Percentiles rank a stretch among this genome's conserved stretches.
Evolutionary conservation across 2,797 vertebrate species (phyloP).

Genomic region (Tenualosa ilisha): DNA sequence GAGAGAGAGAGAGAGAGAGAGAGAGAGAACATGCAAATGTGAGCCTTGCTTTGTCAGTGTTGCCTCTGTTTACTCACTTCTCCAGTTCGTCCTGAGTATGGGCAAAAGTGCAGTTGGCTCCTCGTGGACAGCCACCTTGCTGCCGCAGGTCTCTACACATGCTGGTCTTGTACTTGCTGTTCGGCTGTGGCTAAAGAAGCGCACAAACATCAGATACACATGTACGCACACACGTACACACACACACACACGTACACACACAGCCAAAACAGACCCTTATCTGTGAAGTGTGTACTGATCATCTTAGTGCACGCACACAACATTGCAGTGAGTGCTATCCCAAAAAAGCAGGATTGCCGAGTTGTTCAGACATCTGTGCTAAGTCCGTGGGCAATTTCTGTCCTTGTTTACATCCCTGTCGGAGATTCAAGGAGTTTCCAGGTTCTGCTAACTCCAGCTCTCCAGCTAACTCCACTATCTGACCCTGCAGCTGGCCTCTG

Average conservation of each 20-base stretch:
- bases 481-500: background rate
- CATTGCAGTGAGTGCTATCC: too few species aligned
- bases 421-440: background rate
- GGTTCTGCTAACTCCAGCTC: background rate
- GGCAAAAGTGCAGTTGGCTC: constrained; percentile 94
- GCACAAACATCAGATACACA: background rate
- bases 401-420: background rate
- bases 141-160: constrained; percentile 96
- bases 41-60: background rate
- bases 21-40: background rate
- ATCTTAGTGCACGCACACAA: background rate
- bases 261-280: background rate
- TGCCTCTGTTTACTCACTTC: constrained; percentile 79
- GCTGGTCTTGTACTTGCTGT: constrained; percentile 98
- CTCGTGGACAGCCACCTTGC: constrained; percentile 92
- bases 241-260: background rate
- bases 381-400: background rate
- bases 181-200: constrained; percentile 84
- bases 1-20: too few species aligned
- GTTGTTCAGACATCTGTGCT: background rate
- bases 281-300: background rate
- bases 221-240: background rate
- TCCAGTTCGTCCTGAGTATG: constrained; percentile 97
- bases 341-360: background rate
- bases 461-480: background rate